phyloP scores from a whole-genome alignment of 2,797 vertebrate genomes.

The Pogonophryne albipinna region DNA sequence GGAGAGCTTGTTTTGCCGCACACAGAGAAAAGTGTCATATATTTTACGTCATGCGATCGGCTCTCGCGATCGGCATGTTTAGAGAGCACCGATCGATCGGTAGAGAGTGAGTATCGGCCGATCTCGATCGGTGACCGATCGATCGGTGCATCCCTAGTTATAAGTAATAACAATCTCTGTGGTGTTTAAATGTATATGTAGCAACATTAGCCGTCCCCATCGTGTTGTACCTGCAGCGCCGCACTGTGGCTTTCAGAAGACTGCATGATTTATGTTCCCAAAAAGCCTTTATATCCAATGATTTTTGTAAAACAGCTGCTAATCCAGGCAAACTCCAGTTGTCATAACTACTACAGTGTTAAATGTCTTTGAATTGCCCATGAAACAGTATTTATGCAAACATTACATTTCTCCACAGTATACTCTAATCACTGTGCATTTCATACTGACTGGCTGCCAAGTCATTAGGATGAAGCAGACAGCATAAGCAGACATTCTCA shows the following conservation, averaged over 20 bases:
- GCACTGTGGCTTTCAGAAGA: neutral
- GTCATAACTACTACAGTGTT: neutral
- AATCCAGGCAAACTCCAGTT: neutral
- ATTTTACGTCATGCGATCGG: too few species aligned
- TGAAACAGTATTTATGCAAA: neutral
- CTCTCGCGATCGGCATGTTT: too few species aligned
- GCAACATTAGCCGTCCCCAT: too few species aligned
- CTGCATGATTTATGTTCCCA: neutral
- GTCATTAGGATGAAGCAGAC: neutral
- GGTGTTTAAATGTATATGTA: too few species aligned
- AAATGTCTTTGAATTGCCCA: neutral
- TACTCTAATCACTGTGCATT: neutral
- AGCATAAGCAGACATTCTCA: neutral
- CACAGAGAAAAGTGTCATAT: too few species aligned
- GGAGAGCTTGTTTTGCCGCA: too few species aligned
- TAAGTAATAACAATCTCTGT: too few species aligned
- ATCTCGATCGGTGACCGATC: too few species aligned
- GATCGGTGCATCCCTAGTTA: too few species aligned
- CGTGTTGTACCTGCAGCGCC: neutral
- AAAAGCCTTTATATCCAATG: neutral
- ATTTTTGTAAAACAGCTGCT: neutral
- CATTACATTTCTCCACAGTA: neutral
- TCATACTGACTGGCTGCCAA: neutral
- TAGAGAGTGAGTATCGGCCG: too few species aligned
- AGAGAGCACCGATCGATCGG: too few species aligned